Conservation (phyloP, 1,140 invertebrate genomes). For the Conus betulinus region DNA sequence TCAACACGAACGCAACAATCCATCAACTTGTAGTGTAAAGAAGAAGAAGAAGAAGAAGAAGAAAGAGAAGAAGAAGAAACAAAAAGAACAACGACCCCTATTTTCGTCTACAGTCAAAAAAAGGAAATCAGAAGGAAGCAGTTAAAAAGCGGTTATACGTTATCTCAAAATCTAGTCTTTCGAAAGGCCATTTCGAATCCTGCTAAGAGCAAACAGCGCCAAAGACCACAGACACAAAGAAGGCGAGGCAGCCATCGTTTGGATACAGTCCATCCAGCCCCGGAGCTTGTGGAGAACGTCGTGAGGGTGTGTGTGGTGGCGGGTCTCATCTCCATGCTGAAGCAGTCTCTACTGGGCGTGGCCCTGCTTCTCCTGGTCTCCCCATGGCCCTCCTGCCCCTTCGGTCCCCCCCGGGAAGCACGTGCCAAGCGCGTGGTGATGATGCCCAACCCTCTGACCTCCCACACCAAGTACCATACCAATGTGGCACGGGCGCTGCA, state of each 20-base stretch:
- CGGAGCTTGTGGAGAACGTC: too few species aligned
- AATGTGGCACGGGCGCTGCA: constrained; percentile 37
- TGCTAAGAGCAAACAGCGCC: too few species aligned
- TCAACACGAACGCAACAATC: background rate
- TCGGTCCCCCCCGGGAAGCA: background rate
- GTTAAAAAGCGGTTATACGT: too few species aligned
- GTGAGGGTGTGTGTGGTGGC: too few species aligned
- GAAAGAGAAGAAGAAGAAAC: background rate
- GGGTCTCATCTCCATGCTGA: constrained; percentile 7
- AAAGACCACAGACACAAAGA: too few species aligned
- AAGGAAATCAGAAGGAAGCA: too few species aligned
- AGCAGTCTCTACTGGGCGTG: background rate
- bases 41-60: background rate
- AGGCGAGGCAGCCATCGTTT: too few species aligned
- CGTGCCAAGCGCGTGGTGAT: constrained; percentile 37
- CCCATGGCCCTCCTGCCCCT: too few species aligned
- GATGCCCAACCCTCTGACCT: constrained; percentile 33
- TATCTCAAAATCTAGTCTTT: too few species aligned
- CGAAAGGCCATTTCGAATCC: too few species aligned
- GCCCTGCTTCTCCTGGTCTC: constrained; percentile 3
- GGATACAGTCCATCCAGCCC: too few species aligned
- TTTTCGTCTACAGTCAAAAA: too few species aligned
- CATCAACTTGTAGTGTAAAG: background rate
- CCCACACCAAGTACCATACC: constrained; percentile 42
- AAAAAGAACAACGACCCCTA: background rate